A percentile compares a stretch with the other conserved stretches of the same genome.
phyloP scores from a whole-genome alignment of 2,797 vertebrate species.

The Aulostomus chinensis region DNA sequence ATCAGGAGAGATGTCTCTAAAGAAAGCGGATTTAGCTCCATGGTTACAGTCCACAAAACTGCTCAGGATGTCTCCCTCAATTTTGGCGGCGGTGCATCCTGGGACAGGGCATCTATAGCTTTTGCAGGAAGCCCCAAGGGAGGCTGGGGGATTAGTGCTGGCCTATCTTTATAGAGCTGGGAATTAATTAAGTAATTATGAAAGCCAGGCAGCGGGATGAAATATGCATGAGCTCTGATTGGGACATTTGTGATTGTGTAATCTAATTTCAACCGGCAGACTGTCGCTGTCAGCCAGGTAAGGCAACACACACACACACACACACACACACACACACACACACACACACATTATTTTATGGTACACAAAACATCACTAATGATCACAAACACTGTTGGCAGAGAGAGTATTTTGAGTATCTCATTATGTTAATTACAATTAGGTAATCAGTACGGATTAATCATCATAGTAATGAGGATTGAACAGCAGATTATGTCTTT shows the following conservation, averaged over 20 bases:
- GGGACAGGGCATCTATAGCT: conserved; percentile 67
- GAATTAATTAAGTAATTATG: conserved; percentile 89
- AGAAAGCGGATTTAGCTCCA: conserved; percentile 64
- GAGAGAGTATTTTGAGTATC: conserved; percentile 46
- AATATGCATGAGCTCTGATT: conserved; percentile 84
- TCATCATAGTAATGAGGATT: conserved; percentile 73
- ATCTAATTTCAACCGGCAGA: conserved; percentile 77
- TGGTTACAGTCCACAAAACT: conserved; percentile 50
- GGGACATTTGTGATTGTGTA: conserved; percentile 82
- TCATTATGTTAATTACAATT: conserved; percentile 78
- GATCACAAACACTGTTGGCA: conserved; percentile 46
- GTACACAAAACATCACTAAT: conserved; percentile 32
- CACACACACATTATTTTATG: conserved; percentile 24
- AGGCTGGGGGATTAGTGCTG: conserved; percentile 70
- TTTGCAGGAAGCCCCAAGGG: conserved; percentile 54
- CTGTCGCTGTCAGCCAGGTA: conserved; percentile 67
- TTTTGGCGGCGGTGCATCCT: conserved; percentile 62
- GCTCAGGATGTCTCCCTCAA: conserved; percentile 50
- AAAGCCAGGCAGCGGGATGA: conserved; percentile 70
- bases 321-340: conserved; percentile 11
- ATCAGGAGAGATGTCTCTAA: conserved; percentile 35
- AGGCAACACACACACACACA: conserved; percentile 8
- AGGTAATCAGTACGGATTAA: conserved; percentile 77
- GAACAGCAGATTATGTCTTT: conserved; percentile 71
- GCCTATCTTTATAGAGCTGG: conserved; percentile 74